phyloP scores from a whole-genome alignment of 2,888 invertebrate genomes.

The Branchipolynoe longqiensis region DNA sequence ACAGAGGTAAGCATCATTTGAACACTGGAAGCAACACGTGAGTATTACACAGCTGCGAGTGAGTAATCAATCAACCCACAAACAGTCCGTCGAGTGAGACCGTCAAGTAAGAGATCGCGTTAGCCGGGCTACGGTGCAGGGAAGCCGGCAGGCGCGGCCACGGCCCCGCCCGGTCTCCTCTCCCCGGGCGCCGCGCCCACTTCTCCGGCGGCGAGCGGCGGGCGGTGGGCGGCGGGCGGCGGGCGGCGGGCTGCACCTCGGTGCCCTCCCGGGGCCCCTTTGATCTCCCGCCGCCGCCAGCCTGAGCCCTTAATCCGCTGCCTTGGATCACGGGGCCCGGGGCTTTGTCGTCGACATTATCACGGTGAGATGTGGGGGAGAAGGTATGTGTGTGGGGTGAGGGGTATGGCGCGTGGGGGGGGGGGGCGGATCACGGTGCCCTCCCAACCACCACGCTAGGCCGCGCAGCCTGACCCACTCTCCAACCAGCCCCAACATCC shows the following conservation, averaged over 20 bases:
- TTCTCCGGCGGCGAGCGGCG: not conserved
- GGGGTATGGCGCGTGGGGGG: not conserved
- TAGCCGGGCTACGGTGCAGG: no score
- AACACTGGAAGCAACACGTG: no score
- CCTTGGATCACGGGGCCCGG: conserved; percentile 33
- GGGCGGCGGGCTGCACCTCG: conserved; percentile 13
- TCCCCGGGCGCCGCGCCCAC: not conserved
- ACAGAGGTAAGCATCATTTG: no score
- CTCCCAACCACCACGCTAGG: not conserved
- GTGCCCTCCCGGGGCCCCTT: not conserved
- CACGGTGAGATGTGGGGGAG: conserved; percentile 43
- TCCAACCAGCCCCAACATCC: not conserved
- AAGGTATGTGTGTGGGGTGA: no score
- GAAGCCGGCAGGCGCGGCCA: no score
- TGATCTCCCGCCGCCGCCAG: conserved; percentile 45
- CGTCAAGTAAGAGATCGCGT: no score
- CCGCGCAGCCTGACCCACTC: not conserved
- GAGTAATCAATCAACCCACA: no score
- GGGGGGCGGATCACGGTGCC: not conserved
- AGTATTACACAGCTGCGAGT: no score
- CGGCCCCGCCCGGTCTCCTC: not conserved
- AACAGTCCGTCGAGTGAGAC: no score
- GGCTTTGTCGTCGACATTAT: conserved; percentile 40
- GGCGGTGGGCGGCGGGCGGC: conserved; percentile 1
- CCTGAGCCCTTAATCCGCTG: conserved; percentile 16